Evolutionary conservation across 2,113 vertebrate species (phyloP), one percentile per base, ranked within the genome.

Genomic region (Equus przewalskii): DNA sequence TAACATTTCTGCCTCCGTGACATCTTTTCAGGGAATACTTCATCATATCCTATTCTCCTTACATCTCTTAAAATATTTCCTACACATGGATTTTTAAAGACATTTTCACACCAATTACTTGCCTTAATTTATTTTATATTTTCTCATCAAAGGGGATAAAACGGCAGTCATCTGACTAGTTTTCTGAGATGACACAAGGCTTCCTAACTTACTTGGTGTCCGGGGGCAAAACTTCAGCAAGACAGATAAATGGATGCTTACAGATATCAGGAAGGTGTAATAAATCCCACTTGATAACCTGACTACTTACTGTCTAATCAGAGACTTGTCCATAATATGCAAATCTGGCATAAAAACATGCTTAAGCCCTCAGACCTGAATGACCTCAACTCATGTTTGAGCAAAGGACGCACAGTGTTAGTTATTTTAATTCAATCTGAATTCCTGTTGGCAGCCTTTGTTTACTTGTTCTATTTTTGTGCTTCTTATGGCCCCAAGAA

Each of bases 391-490:
- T 46, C 33, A 6, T 54, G 4, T 1, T 83, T 81, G 60, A 8
- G 70, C 2, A 33, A n/a, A 84, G 24, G 64, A 76, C 11, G 19
- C 7, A 14, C 2, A 0, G 7, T 19, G 5, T 33, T 54, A 8
- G 16, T 65, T 33, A 54, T 76, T 76, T 22, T 70, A 28, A 64
- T 83, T 87, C 7, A 64, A 22, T 54, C 28, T 64, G 49, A 62
- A 33, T 44, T 92, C 62, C 30, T 28, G 2, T 44, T 36, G 78
- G 41, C 58, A 21, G 1, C n/a, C 36, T 89, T 36, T 92, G 54
- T 85, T 96, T 85, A 41, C 56, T 56, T 78, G 1, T 44, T 89
- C 30, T 67, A 14, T 67, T 94, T 75, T 41, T 62, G 75, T 89
- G 64, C 24, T 90, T 60, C 46, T 79, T 54, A 22, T 28, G 41